These are phyloP conservation scores for Psettodes erumei DNA, from an alignment of 2,113 vertebrate genomes.

Conservation along the genomic window DNA sequence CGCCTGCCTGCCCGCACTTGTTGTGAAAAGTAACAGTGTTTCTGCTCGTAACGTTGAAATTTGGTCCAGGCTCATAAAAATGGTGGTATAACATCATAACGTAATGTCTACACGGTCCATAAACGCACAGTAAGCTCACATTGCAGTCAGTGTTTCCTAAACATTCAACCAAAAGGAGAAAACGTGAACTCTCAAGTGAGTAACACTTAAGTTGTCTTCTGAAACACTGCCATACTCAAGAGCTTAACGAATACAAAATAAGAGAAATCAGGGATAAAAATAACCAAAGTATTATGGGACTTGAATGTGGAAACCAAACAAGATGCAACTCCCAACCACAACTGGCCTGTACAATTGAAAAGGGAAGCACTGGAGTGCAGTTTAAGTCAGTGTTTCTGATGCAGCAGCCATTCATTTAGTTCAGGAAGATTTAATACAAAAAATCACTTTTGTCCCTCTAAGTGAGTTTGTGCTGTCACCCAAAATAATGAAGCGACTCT, in stretches of 20 bases:
- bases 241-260: neutral
- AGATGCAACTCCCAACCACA: neutral
- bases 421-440: neutral
- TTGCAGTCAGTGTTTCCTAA: constrained; percentile 9
- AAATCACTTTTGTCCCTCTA: neutral
- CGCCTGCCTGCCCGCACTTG: constrained; percentile 11
- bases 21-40: constrained; percentile 4
- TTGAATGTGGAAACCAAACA: neutral
- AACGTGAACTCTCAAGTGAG: neutral
- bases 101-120: constrained; percentile 18
- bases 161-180: constrained; percentile 1
- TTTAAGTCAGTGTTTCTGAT: neutral
- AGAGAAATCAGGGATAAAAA: neutral
- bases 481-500: neutral
- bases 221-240: neutral
- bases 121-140: neutral
- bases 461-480: neutral
- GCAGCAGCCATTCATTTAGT: neutral
- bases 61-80: constrained; percentile 5
- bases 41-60: neutral
- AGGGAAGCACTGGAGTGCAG: neutral
- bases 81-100: constrained; percentile 16
- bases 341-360: constrained; percentile 2
- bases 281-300: neutral
- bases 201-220: neutral